Percentiles rank a stretch among this genome's conserved stretches.
These are phyloP conservation scores for Ascaphus truei DNA, from an alignment of 2,113 vertebrate genomes.

Conservation along the genomic window DNA sequence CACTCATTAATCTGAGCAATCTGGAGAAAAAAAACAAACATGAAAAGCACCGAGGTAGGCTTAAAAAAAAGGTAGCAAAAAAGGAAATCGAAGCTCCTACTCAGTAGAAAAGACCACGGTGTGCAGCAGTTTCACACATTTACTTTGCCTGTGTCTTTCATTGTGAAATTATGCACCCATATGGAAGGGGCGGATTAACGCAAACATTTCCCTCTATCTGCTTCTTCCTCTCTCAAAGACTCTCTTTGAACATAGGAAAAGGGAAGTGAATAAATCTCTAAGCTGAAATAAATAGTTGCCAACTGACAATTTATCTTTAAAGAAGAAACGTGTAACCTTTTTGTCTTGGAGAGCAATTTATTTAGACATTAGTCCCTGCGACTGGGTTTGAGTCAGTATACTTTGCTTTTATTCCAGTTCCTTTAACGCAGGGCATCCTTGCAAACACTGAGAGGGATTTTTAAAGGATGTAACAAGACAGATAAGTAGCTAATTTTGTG, in stretches of 20 bases:
- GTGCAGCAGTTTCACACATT: neutral
- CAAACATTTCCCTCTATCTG: constrained; percentile 46
- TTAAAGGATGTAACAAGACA: constrained; percentile 92
- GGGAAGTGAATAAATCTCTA: constrained; percentile 64
- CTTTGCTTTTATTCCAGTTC: constrained; percentile 41
- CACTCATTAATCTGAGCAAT: constrained; percentile 59
- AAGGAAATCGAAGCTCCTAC: constrained; percentile 40
- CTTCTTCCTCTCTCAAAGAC: too few species aligned
- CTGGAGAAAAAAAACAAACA: constrained; percentile 37
- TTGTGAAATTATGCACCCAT: constrained; percentile 47
- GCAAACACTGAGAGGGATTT: constrained; percentile 77
- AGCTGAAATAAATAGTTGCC: constrained; percentile 68
- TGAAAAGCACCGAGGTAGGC: constrained; percentile 21
- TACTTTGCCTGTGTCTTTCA: constrained; percentile 51
- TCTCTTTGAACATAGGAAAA: constrained; percentile 64
- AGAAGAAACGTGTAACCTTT: too few species aligned
- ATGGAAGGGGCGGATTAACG: constrained; percentile 52
- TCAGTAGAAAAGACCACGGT: constrained; percentile 22
- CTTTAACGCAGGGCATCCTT: constrained; percentile 66
- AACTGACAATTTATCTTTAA: too few species aligned
- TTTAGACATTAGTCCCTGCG: constrained; percentile 68
- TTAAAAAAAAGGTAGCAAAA: constrained; percentile 42
- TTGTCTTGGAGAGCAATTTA: constrained; percentile 88
- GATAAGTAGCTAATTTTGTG: constrained; percentile 98
- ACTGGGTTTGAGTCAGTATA: too few species aligned